phyloP scores from a whole-genome alignment of 2,888 invertebrate genomes.

The Dascillus cervinus region DNA sequence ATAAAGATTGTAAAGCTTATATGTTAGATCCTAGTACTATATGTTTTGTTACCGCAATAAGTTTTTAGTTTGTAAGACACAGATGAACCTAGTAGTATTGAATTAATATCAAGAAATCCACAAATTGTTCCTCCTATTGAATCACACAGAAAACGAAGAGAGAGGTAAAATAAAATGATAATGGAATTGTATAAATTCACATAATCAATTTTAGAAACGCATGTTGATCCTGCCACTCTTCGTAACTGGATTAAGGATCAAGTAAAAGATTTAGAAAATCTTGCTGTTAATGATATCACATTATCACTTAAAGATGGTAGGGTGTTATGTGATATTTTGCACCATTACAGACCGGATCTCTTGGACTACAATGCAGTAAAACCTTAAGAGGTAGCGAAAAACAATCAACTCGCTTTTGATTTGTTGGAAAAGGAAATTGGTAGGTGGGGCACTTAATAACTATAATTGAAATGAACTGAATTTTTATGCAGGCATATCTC shows the following conservation, averaged over 20 bases:
- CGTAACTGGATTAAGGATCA: conserved; percentile 72
- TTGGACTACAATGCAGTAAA: conserved; percentile 64
- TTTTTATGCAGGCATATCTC: conserved; percentile 46
- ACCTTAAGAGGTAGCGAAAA: conserved; percentile 55
- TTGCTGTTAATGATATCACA: conserved; percentile 58
- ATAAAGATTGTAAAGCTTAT: conserved; percentile 80
- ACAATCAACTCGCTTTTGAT: conserved; percentile 79
- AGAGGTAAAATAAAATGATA: conserved; percentile 42
- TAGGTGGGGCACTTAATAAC: conserved; percentile 33
- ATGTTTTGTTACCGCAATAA: conserved; percentile 69
- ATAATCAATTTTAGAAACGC: conserved; percentile 53
- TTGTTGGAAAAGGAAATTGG: conserved; percentile 79
- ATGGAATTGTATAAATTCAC: no score
- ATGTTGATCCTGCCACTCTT: conserved; percentile 67
- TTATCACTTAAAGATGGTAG: conserved; percentile 61
- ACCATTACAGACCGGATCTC: conserved; percentile 85
- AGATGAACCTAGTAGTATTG: conserved; percentile 57
- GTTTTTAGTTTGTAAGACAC: conserved; percentile 65
- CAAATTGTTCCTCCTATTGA: conserved; percentile 7
- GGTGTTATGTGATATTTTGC: conserved; percentile 66
- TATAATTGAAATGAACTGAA: background rate
- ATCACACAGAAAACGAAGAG: conserved; percentile 54
- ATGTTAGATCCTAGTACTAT: conserved; percentile 81
- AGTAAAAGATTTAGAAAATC: conserved; percentile 54
- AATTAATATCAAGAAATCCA: conserved; percentile 39